Conservation (phyloP, 2,113 vertebrate species). For the Amblyornis subalaris region DNA sequence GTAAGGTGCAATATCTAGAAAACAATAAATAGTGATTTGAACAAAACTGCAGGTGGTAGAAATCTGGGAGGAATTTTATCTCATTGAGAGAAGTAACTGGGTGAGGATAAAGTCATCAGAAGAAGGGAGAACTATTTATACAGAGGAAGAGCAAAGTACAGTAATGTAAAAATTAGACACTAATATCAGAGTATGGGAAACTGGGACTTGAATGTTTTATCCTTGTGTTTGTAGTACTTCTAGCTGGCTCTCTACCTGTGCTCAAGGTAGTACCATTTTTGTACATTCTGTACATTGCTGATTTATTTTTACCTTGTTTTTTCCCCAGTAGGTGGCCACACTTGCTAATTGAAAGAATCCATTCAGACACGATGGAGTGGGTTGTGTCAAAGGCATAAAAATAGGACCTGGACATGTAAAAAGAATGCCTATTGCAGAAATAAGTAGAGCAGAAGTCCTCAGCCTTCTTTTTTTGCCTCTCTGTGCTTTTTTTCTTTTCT, state of each 20-base stretch:
- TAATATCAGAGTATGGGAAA: background rate
- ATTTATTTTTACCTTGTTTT: background rate
- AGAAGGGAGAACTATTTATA: background rate
- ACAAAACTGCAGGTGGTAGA: background rate
- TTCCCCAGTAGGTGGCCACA: slow-evolving; percentile 32
- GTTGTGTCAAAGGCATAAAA: background rate
- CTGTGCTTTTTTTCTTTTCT: background rate
- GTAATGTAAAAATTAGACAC: background rate
- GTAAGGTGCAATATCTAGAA: background rate
- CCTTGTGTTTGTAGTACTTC: background rate
- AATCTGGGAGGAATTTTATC: background rate
- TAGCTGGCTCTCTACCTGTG: background rate
- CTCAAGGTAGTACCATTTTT: background rate
- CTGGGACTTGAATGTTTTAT: background rate
- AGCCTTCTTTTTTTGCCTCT: background rate
- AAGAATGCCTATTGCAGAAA: background rate
- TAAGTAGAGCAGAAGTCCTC: background rate
- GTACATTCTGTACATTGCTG: background rate
- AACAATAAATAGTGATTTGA: background rate
- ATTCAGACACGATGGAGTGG: background rate
- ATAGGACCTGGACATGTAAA: background rate
- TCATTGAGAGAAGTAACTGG: background rate
- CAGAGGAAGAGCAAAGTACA: background rate
- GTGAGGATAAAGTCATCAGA: background rate
- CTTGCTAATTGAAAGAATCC: background rate